Evolutionary conservation across 2,888 invertebrate genomes (phyloP).

Genomic region (Boloria selene): DNA sequence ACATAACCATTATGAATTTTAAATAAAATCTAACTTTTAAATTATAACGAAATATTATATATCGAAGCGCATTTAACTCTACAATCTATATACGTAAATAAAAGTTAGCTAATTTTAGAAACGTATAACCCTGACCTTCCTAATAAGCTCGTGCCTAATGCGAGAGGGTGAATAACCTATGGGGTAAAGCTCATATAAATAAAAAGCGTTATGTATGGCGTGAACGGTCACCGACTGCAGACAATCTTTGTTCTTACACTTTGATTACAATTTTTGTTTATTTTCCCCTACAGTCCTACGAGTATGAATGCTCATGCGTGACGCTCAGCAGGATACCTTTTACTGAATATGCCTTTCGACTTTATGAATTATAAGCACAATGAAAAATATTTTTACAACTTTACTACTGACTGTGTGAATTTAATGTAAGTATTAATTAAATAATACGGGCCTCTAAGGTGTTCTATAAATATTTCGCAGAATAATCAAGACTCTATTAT

Average conservation of each 20-base stretch:
- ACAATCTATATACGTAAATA: conserved; percentile 3
- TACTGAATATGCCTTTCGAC: neutral
- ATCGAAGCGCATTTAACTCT: neutral
- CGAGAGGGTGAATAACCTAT: conserved; percentile 70
- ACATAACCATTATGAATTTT: neutral
- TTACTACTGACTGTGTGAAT: neutral
- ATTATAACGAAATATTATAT: neutral
- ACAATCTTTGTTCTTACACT: conserved; percentile 54
- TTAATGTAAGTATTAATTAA: conserved; percentile 1
- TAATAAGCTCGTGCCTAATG: conserved; percentile 54
- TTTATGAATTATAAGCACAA: too few relatives aligned
- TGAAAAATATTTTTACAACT: neutral
- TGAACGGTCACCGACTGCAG: conserved; percentile 55
- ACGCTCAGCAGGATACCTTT: conserved; percentile 13
- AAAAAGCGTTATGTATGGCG: conserved; percentile 66
- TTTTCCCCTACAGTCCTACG: conserved; percentile 36
- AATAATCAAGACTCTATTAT: conserved; percentile 41
- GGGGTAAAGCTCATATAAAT: conserved; percentile 74
- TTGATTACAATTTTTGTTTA: conserved; percentile 51
- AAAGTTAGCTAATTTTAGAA: conserved; percentile 35
- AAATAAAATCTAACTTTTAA: too few relatives aligned
- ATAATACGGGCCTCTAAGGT: neutral
- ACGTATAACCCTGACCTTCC: conserved; percentile 75
- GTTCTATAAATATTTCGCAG: conserved; percentile 23
- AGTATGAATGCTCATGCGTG: conserved; percentile 29